Evolutionary conservation across 1,140 invertebrate genomes (phyloP), one percentile per base, ranked within the genome.

Genomic region (Drosophila athabasca): DNA sequence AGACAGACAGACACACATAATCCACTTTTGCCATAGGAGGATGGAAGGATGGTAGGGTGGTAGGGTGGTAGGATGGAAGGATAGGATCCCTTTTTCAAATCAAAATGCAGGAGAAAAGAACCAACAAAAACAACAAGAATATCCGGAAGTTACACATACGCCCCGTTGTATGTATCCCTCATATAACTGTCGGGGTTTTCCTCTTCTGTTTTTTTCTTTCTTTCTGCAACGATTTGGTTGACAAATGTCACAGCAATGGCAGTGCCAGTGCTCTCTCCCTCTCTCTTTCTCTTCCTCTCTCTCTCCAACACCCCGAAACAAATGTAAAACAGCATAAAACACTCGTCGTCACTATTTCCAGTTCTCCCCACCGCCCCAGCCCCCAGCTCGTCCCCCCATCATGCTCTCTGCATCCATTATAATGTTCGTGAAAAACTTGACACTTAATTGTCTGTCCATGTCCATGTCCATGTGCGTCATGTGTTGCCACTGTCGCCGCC

Each of bases 401-500:
- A 35, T 9, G 31, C 17, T 11, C 50, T 31, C 8, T 17, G 11
- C 22, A 46, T n/a, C 50, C 46, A 53, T 51, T 45, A 71, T 79
- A 71, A 70, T 87, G 82, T 76, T 82, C 74, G 66, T 88, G 79
- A 82, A 87, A 82, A 87, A 87, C 82, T 87, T 87, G 83, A 87
- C 82, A 87, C 82, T 87, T 87, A 79, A 88, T 87, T 88, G 83
- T 87, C 66, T 74, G 60, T 74, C 62, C 70, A 59, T 74, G 60
- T 68, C 65, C 61, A 55, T 71, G 60, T 69, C 62, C 61, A 55
- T 72, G 60, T 48, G 43, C 35, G 17, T 57, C 44, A 51, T 59
- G 46, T 39, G 62, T 66, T 41, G 26, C 43, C 44, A 11, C 29
- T 22, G 24, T 41, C 55, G 41, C 6, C 19, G 31, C 43, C 79